A percentile compares a stretch with the other conserved stretches of the same genome.
phyloP scores from a whole-genome alignment of 1,140 invertebrate species.

The Orius insidiosus region DNA sequence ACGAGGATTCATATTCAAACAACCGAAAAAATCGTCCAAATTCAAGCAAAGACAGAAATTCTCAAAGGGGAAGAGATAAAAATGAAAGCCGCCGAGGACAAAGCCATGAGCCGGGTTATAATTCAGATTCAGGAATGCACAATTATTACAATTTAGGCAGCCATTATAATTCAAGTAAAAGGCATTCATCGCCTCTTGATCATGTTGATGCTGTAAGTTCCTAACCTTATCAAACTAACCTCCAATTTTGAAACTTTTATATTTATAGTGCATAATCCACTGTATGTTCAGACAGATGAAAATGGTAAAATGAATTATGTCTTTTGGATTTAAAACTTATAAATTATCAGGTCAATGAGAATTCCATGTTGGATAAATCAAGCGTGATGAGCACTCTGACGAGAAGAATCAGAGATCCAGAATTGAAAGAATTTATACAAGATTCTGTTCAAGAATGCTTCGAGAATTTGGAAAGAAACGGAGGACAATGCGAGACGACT shows the following conservation, averaged over 20 bases:
- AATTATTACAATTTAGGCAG: constrained; percentile 1
- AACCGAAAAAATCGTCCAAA: too few species aligned
- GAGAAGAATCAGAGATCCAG: constrained; percentile 17
- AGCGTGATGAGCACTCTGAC: constrained; percentile 17
- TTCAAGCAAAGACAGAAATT: too few species aligned
- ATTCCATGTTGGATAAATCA: constrained; percentile 16
- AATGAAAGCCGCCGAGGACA: neutral
- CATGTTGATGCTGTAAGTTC: constrained; percentile 13
- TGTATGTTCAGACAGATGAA: constrained; percentile 19
- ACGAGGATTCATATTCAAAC: too few species aligned
- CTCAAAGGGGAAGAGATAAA: neutral
- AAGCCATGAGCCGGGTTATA: constrained; percentile 6
- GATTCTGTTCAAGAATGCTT: constrained; percentile 21
- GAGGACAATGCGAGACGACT: constrained; percentile 16
- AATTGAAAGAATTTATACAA: constrained; percentile 20
- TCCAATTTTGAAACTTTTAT: neutral
- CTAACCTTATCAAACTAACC: neutral
- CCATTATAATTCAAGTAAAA: neutral
- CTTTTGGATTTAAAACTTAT: neutral
- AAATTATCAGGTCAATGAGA: constrained; percentile 17
- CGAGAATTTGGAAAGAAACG: constrained; percentile 16
- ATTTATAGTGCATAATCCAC: constrained; percentile 20
- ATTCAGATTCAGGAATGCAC: constrained; percentile 7
- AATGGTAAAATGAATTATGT: constrained; percentile 19
- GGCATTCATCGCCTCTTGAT: neutral